Percentiles rank a stretch among this genome's conserved stretches.
Conservation (phyloP, 2,888 invertebrate genomes). For the Oscheius sp. region DNA sequence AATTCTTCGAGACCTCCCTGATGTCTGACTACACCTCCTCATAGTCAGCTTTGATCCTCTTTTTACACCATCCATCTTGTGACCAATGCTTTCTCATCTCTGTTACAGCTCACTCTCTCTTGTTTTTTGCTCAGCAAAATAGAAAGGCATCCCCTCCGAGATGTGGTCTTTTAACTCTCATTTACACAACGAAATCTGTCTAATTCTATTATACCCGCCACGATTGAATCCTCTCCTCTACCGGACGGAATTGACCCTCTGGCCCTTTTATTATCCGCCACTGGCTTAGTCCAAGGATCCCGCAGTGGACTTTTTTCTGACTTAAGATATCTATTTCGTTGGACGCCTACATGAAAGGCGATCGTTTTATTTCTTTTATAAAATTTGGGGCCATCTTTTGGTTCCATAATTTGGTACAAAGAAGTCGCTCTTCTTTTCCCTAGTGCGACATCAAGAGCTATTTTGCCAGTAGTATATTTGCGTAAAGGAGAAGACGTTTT, state of each 20-base stretch:
- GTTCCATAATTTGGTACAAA: slow-evolving; percentile 1
- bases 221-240: slow-evolving; percentile 7
- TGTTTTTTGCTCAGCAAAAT: slow-evolving; percentile 20
- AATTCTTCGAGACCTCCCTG: too few species aligned
- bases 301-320: neutral
- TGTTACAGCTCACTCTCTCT: slow-evolving; percentile 7
- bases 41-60: slow-evolving; percentile 25
- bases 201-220: too few species aligned
- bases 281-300: neutral
- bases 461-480: neutral
- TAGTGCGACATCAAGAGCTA: neutral
- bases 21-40: too few species aligned
- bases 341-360: slow-evolving; percentile 20
- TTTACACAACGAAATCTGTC: too few species aligned
- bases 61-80: slow-evolving; percentile 20
- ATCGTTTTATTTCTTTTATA: neutral
- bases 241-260: neutral
- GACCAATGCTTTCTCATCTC: slow-evolving; percentile 6
- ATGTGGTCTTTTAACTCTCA: slow-evolving; percentile 4
- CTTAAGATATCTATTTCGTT: slow-evolving; percentile 23
- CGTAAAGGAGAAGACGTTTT: neutral
- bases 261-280: too few species aligned
- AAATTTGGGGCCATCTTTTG: too few species aligned
- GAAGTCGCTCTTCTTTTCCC: neutral
- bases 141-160: too few species aligned